Evolutionary conservation across 2,797 vertebrate genomes (phyloP).

Genomic region (Tangara arthus): DNA sequence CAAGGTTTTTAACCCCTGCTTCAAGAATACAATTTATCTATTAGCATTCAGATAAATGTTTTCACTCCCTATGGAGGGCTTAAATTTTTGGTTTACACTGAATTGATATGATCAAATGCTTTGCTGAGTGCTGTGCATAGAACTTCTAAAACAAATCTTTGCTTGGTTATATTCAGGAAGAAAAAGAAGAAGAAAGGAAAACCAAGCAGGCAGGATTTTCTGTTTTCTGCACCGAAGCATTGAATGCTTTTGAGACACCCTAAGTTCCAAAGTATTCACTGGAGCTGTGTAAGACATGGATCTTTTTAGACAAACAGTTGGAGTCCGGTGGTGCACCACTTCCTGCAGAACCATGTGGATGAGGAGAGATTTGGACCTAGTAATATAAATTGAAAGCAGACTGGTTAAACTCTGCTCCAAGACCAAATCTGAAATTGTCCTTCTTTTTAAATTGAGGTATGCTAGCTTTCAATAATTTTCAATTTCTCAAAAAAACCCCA

Average conservation of each 20-base stretch:
- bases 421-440: background rate
- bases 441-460: background rate
- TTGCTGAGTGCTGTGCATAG: background rate
- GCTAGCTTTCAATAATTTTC: background rate
- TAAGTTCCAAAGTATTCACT: background rate
- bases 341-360: background rate
- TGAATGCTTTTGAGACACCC: background rate
- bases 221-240: background rate
- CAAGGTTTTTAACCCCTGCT: slow-evolving; percentile 51
- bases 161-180: background rate
- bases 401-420: background rate
- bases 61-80: background rate
- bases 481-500: background rate
- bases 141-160: background rate
- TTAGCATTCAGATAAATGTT: slow-evolving; percentile 7
- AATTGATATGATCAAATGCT: slow-evolving; percentile 7
- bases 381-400: background rate
- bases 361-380: background rate
- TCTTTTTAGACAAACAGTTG: background rate
- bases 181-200: background rate
- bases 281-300: background rate
- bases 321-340: background rate
- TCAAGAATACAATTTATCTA: slow-evolving; percentile 22
- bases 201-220: background rate
- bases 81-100: slow-evolving; percentile 5